phyloP scores from a whole-genome alignment of 2,888 invertebrate genomes.

The Eurytoma californica region DNA sequence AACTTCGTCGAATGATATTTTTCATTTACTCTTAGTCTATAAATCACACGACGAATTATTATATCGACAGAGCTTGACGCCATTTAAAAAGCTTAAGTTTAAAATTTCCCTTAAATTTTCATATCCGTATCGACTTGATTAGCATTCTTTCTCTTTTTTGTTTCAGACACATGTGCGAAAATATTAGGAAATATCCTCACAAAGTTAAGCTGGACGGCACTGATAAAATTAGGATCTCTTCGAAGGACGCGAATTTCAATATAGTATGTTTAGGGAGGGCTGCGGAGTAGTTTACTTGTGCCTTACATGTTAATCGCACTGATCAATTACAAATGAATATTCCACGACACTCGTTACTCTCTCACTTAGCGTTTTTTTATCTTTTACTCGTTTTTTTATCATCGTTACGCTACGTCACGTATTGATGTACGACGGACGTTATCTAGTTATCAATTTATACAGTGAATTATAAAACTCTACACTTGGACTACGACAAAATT shows the following conservation, averaged over 20 bases:
- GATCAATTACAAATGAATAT: slow-evolving; percentile 39
- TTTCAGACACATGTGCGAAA: slow-evolving; percentile 70
- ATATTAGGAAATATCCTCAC: slow-evolving; percentile 73
- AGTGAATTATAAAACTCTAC: slow-evolving; percentile 50
- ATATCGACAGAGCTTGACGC: slow-evolving; percentile 44
- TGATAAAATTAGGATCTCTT: slow-evolving; percentile 74
- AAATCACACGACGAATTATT: slow-evolving; percentile 45
- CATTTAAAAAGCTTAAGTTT: slow-evolving; percentile 54
- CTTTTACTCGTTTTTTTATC: not conserved
- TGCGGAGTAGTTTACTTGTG: slow-evolving; percentile 46
- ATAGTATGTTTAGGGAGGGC: slow-evolving; percentile 56
- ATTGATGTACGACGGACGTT: slow-evolving; percentile 25
- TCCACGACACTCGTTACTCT: slow-evolving; percentile 16
- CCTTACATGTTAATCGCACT: slow-evolving; percentile 30
- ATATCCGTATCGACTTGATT: slow-evolving; percentile 45
- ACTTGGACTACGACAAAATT: slow-evolving; percentile 28
- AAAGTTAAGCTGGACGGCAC: slow-evolving; percentile 75
- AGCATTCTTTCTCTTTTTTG: slow-evolving; percentile 55
- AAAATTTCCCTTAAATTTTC: slow-evolving; percentile 51
- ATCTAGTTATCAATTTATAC: slow-evolving; percentile 42
- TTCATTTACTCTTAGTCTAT: slow-evolving; percentile 19
- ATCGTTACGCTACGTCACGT: not conserved
- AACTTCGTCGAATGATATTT: slow-evolving; percentile 26
- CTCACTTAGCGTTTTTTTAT: slow-evolving; percentile 13
- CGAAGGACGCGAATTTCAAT: slow-evolving; percentile 69